Percentiles rank a stretch among this genome's conserved stretches.
phyloP scores from a whole-genome alignment of 2,113 vertebrate species.

The Setophaga kirtlandii region DNA sequence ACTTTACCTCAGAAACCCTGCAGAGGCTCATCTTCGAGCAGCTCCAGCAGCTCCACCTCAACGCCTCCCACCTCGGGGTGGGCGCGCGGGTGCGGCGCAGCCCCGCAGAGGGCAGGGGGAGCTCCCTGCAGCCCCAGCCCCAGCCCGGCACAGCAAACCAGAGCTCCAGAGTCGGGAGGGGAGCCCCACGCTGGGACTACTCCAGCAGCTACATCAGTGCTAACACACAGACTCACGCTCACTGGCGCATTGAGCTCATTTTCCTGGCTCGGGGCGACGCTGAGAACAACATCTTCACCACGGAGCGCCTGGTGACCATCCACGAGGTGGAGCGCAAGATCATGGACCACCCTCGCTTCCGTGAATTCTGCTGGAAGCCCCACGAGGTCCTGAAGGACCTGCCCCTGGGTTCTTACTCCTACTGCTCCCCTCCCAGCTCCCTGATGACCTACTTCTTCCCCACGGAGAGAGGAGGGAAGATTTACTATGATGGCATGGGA shows the following conservation, averaged over 20 bases:
- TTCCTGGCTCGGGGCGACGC: conserved; percentile 90
- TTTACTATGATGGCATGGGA: conserved; percentile 97
- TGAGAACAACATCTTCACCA: conserved; percentile 94
- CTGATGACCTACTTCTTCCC: conserved; percentile 96
- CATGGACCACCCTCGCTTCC: conserved; percentile 93
- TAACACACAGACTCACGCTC: conserved; percentile 90
- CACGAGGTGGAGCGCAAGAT: conserved; percentile 90
- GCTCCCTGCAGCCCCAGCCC: not conserved
- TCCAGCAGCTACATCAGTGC: conserved; percentile 73
- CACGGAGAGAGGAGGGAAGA: conserved; percentile 91
- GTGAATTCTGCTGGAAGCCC: conserved; percentile 97
- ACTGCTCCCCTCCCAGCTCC: conserved; percentile 89
- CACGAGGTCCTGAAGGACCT: conserved; percentile 90
- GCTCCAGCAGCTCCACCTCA: conserved; percentile 73
- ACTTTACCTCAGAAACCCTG: conserved; percentile 82
- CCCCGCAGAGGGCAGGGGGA: rapidly evolving
- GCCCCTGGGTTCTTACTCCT: conserved; percentile 91
- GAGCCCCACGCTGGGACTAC: conserved; percentile 70
- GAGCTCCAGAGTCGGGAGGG: conserved; percentile 6
- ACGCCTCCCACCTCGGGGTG: not conserved
- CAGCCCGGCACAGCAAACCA: not conserved
- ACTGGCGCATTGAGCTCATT: conserved; percentile 96
- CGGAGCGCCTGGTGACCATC: conserved; percentile 89
- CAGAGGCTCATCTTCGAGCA: conserved; percentile 85
- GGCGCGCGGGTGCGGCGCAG: not conserved